Conservation (phyloP, 2,888 invertebrate genomes). For the Alentia gelatinosa region DNA sequence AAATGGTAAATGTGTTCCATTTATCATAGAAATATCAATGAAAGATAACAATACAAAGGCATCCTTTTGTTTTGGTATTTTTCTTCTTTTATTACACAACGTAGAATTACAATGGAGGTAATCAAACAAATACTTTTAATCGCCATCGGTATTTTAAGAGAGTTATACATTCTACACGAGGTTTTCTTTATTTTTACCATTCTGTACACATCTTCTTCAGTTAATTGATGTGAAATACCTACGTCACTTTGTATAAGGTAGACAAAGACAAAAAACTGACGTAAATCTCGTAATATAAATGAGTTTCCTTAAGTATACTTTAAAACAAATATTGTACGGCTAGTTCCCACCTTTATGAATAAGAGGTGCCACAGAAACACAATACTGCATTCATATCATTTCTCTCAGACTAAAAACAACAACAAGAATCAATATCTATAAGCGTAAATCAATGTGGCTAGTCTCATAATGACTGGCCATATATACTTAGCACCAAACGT, state of each 20-base stretch:
- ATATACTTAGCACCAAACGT: slow-evolving; percentile 22
- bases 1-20: too few relatives aligned
- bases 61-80: background rate
- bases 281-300: background rate
- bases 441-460: background rate
- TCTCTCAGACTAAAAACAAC: slow-evolving; percentile 3
- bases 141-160: background rate
- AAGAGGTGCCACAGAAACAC: background rate
- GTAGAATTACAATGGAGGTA: slow-evolving; percentile 1
- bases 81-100: slow-evolving; percentile 20
- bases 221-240: background rate
- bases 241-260: background rate
- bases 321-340: background rate
- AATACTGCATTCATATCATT: slow-evolving; percentile 21
- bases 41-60: background rate
- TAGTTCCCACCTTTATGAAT: background rate
- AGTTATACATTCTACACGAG: background rate
- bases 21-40: too few relatives aligned
- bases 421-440: slow-evolving; percentile 16
- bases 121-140: background rate
- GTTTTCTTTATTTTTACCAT: background rate
- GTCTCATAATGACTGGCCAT: background rate
- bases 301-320: background rate
- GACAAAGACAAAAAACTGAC: background rate
- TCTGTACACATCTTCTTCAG: background rate